Conservation (phyloP, 64 coral and sea anemone species). For the Platygyra sinensis region DNA sequence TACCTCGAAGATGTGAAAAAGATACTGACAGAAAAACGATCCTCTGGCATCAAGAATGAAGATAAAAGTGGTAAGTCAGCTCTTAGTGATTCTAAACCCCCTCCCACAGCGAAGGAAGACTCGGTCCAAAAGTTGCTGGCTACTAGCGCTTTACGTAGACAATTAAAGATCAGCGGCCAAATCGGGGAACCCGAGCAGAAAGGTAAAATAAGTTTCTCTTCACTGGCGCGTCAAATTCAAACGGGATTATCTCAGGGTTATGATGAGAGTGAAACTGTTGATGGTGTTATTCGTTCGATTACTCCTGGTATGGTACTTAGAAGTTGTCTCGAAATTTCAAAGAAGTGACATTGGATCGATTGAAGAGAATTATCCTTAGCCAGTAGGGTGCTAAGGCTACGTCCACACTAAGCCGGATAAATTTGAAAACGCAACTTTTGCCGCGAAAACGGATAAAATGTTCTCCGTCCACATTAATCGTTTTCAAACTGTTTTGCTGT, state of each 20-base stretch:
- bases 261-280: constrained; percentile 52
- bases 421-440: too few relatives aligned
- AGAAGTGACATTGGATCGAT: constrained; percentile 44
- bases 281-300: too few relatives aligned
- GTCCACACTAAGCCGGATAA: too few relatives aligned
- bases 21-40: not conserved
- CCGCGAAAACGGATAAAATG: too few relatives aligned
- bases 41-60: not conserved
- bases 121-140: too few relatives aligned
- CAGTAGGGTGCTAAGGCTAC: constrained; percentile 63
- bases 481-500: too few relatives aligned
- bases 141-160: constrained; percentile 34
- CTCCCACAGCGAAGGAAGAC: not conserved
- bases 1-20: constrained; percentile 35
- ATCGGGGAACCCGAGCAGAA: constrained; percentile 54
- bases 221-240: constrained; percentile 30
- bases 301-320: constrained; percentile 58
- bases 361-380: constrained; percentile 53
- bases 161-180: constrained; percentile 58
- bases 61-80: constrained; percentile 28
- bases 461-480: too few relatives aligned
- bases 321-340: constrained; percentile 56
- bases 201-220: constrained; percentile 58
- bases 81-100: constrained; percentile 10
- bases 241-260: constrained; percentile 11